A percentile compares a stretch with the other conserved stretches of the same genome.
Evolutionary conservation across 2,888 invertebrate genomes (phyloP).

Genomic region (Tetheella fluctuosa): DNA sequence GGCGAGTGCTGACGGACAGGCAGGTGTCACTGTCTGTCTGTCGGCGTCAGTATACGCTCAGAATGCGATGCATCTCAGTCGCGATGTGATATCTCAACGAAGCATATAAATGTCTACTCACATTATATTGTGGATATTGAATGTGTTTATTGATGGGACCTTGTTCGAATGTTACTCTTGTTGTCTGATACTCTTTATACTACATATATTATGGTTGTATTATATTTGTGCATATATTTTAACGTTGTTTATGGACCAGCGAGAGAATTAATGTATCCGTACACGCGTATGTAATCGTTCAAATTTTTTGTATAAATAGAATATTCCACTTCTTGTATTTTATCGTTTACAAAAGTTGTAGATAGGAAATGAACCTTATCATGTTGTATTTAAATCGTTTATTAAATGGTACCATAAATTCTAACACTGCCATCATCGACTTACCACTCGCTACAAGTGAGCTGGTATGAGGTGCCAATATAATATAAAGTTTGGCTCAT

Average conservation of each 20-base stretch:
- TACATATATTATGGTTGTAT: slow-evolving; percentile 16
- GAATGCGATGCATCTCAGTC: neutral
- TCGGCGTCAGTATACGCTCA: too few species aligned
- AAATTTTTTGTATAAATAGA: neutral
- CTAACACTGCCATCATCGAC: neutral
- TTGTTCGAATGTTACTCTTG: slow-evolving; percentile 29
- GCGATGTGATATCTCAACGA: slow-evolving; percentile 39
- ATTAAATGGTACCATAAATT: neutral
- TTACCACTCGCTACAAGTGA: neutral
- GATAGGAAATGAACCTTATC: neutral
- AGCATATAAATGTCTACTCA: slow-evolving; percentile 27
- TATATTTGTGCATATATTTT: slow-evolving; percentile 2
- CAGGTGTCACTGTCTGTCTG: too few species aligned
- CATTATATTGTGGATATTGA: slow-evolving; percentile 25
- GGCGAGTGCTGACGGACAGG: neutral
- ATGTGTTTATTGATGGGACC: slow-evolving; percentile 34
- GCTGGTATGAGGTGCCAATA: neutral
- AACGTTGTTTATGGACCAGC: neutral
- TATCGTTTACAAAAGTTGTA: neutral
- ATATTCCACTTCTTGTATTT: neutral
- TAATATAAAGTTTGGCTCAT: too few species aligned
- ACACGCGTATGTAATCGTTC: neutral
- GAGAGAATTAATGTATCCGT: neutral
- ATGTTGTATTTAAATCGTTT: neutral
- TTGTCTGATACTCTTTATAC: slow-evolving; percentile 23